Evolutionary conservation across 1,140 invertebrate species (phyloP), one percentile per base, ranked within the genome.

Genomic region (Acyrthosiphon pisum): DNA sequence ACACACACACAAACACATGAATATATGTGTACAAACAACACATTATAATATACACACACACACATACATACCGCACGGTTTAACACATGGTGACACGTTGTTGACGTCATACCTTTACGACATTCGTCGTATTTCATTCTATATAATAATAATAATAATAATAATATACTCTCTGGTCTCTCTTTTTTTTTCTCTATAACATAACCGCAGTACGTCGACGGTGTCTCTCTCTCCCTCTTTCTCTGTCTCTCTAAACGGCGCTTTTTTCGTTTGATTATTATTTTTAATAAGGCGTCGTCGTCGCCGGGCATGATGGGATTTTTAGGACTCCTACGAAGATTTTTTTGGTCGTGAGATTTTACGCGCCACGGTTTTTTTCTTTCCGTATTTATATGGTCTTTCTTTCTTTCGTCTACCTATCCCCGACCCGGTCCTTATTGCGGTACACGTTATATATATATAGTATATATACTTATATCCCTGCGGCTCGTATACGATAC

Each of bases 71-170:
- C 50, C 35, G 20, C 35, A 48, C 44, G 41, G 46, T 18, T 14
- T 48, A 83, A 83, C 91, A 92, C 46, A 93, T 93, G 91, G 91
- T 93, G 91, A 93, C 91, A 93, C 37, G 91, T 92, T 44, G 91
- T 93, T 93, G 91, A 93, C 91, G 91, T 93, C 91, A 93, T 93
- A 93, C 91, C 91, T 93, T 93, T 91, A 48, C 46, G 41, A 91
- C 90, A 23, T 91, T 91, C 68, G 44, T 93, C 91, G 91, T 93
- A 56, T 93, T 93, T 93, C 81, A 86, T 84, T 92, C 44, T n/a
- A 41, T 30, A n/a, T 60, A 41, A 9, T 56, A 56, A 60, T 68
- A 60, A 48, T 48, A 48, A n/a, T 60, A 41, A 9, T 56, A 56
- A 68, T 76, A 76, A n/a, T n/a, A n/a, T 35, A n/a, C 60, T 88